Base-by-base conservation (phyloP, 2,797 vertebrate genomes). In the Protosalanx chinensis region DNA sequence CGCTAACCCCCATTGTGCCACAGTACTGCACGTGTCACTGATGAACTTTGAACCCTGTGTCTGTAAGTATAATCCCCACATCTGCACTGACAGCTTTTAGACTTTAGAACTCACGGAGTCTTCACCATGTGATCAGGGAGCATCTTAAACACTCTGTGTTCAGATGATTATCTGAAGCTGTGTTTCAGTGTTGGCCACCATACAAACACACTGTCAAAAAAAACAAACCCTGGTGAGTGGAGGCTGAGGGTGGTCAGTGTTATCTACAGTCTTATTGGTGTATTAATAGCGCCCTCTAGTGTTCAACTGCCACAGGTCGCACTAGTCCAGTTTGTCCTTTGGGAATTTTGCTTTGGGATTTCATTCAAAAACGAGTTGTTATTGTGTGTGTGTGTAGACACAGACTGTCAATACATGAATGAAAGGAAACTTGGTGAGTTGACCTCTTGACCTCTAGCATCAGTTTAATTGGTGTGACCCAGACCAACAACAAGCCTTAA, bases 271-370 rank as follows among this genome's bases (percentile, higher is more conserved):
- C 37, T 68, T 79, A 78, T 75, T 57, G 58, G 77, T 64, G 84
- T 80, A 79, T 85, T 82, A 67, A 82, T 87, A 81, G 84, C 82
- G 85, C 90, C 90, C 88, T 85, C 90, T 91, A 86, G 88, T 90
- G 90, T 86, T 83, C 71, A 85, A 20, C 63, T 70, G 79, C 65
- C 27, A 51, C 46, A 30, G 46, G 27, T 53, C 7, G 10, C 12
- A 13, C 16, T 16, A 51, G 10, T 46, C 41, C 41, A 46, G 41
- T 53, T 16, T 67, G 23, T 67, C 13, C 46, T 29, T 18, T 61
- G 10, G 23, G 57, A 20, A 27, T 12, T n/a, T 5, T 59, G 27
- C 29, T 67, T 56, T 51, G 51, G 29, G 37, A 65, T 49, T 23
- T 7, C 23, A 27, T 41, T 41, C 62, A 6, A 41, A 20, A 8